These are phyloP conservation scores for Aphidoletes aphidimyza DNA, from an alignment of 2,888 invertebrate species.

Conservation along the genomic window DNA sequence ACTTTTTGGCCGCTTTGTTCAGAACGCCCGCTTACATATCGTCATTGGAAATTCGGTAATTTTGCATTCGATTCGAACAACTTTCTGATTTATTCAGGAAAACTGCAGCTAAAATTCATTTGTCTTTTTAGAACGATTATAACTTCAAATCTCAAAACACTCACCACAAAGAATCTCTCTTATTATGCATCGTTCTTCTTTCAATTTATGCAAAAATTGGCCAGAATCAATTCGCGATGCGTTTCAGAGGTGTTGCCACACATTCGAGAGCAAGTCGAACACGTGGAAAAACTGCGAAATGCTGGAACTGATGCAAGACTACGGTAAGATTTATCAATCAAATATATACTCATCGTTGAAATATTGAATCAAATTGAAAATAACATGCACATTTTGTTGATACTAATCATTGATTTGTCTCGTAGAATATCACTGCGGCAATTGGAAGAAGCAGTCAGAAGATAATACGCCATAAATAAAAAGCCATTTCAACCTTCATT, in stretches of 20 bases:
- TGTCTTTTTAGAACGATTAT: conserved; percentile 59
- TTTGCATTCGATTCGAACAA: background rate
- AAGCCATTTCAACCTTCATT: too few species aligned
- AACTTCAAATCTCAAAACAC: conserved; percentile 60
- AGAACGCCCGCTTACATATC: conserved; percentile 59
- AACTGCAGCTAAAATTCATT: too few species aligned
- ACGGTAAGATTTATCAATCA: too few species aligned
- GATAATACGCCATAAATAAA: background rate
- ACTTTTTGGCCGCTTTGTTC: conserved; percentile 61
- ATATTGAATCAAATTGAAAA: background rate
- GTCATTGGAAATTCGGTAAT: conserved; percentile 59
- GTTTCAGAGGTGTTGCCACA: conserved; percentile 61
- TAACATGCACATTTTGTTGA: background rate
- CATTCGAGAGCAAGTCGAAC: conserved; percentile 61
- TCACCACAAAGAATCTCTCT: conserved; percentile 65
- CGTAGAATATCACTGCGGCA: background rate
- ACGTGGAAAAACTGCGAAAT: conserved; percentile 64
- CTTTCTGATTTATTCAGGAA: background rate
- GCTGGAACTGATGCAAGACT: conserved; percentile 65
- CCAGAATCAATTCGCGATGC: conserved; percentile 60
- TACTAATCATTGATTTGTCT: too few species aligned
- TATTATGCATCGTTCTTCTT: conserved; percentile 61
- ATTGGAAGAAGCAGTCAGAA: background rate
- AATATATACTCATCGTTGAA: too few species aligned
- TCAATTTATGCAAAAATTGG: conserved; percentile 62